Percentiles rank a stretch among this genome's conserved stretches.
Conservation (phyloP, 2,113 vertebrate genomes). For the Sander lucioperca region DNA sequence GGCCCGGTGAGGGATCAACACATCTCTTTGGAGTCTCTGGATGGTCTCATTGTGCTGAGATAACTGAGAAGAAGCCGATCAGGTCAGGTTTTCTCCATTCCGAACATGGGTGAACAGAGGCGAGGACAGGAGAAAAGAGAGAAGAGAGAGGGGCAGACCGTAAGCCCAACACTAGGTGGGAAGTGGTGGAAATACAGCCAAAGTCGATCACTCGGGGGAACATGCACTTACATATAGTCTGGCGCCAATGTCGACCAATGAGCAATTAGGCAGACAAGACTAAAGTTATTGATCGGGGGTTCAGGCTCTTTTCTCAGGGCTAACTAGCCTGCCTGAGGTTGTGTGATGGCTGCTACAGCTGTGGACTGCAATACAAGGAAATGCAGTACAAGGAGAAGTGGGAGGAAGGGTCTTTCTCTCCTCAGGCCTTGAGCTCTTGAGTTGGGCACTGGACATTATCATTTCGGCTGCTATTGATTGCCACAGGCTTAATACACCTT, state of each 20-base stretch:
- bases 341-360: conserved; percentile 77
- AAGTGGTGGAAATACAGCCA: conserved; percentile 69
- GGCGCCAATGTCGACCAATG: conserved; percentile 87
- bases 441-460: conserved; percentile 65
- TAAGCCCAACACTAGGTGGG: conserved; percentile 66
- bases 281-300: conserved; percentile 85
- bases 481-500: conserved; percentile 65
- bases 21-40: conserved; percentile 73
- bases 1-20: conserved; percentile 76
- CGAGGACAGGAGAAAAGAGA: conserved; percentile 74
- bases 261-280: conserved; percentile 90
- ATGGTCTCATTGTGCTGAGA: conserved; percentile 73
- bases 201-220: conserved; percentile 77
- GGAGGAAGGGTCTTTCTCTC: conserved; percentile 68
- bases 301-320: conserved; percentile 80
- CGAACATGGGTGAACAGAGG: conserved; percentile 69
- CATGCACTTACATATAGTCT: conserved; percentile 80
- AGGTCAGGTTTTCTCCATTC: conserved; percentile 73
- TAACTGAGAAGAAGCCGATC: conserved; percentile 71
- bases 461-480: conserved; percentile 79
- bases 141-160: conserved; percentile 64
- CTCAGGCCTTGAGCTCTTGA: conserved; percentile 69
- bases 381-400: conserved; percentile 39
- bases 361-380: conserved; percentile 54
- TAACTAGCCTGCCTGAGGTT: conserved; percentile 82